Evolutionary conservation across 2,888 invertebrate genomes (phyloP).

Genomic region (Sepioteuthis lessoniana): DNA sequence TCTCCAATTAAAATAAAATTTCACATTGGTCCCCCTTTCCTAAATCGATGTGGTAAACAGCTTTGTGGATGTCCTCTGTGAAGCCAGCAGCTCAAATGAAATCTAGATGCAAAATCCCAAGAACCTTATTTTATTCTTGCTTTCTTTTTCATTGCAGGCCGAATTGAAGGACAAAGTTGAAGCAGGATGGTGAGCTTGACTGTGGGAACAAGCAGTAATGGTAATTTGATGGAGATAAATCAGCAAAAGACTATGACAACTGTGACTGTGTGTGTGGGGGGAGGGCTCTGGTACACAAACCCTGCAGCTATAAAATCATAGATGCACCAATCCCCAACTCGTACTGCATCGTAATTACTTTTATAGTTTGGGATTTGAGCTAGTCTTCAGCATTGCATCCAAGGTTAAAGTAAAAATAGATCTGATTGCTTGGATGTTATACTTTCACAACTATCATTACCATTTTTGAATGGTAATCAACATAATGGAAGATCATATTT

Average conservation of each 20-base stretch:
- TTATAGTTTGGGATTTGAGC: background rate
- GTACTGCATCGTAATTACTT: background rate
- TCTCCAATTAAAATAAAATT: slow-evolving; percentile 33
- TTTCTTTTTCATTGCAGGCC: background rate
- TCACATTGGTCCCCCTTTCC: background rate
- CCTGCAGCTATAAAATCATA: background rate
- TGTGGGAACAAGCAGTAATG: background rate
- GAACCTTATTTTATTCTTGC: background rate
- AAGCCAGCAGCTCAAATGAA: background rate
- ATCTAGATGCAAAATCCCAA: background rate
- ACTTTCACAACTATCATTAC: background rate
- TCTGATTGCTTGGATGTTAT: background rate
- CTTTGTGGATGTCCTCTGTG: background rate
- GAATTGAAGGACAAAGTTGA: background rate
- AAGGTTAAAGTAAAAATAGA: background rate
- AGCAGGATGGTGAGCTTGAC: background rate
- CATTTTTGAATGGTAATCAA: background rate
- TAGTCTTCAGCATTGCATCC: background rate
- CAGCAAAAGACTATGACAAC: background rate
- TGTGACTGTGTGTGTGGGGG: background rate
- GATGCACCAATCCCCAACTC: background rate
- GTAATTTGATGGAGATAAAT: slow-evolving; percentile 33
- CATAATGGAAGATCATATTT: background rate
- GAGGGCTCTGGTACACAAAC: background rate
- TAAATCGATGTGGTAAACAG: background rate